These are phyloP conservation scores for Epistrophella euchroma DNA, from an alignment of 2,888 invertebrate genomes.

Conservation along the genomic window DNA sequence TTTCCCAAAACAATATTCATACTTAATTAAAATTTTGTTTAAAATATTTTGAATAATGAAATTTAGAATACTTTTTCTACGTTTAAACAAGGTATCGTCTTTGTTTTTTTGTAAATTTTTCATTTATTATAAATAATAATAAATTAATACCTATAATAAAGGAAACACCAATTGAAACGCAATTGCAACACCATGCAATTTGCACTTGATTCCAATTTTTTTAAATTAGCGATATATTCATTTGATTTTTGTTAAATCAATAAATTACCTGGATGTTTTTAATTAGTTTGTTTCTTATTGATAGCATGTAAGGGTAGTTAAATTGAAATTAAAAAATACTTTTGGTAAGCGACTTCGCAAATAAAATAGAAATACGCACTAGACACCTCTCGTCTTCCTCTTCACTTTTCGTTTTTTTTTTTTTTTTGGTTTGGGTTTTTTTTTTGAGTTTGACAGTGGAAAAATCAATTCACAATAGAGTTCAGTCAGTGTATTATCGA, in stretches of 20 bases:
- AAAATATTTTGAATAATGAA: background rate
- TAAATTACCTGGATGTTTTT: conserved; percentile 71
- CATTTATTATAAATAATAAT: too few relatives aligned
- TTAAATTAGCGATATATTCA: background rate
- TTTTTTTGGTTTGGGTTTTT: background rate
- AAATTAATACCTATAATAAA: too few relatives aligned
- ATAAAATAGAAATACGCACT: conserved; percentile 11
- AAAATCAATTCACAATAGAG: conserved; percentile 33
- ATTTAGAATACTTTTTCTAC: background rate
- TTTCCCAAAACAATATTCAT: conserved; percentile 10
- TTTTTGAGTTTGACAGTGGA: conserved; percentile 20
- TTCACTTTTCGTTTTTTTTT: too few relatives aligned
- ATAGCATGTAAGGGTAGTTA: conserved; percentile 64
- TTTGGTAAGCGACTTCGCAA: background rate
- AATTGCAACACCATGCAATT: conserved; percentile 26
- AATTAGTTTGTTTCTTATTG: conserved; percentile 68
- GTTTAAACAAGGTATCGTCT: background rate
- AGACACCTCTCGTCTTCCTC: too few relatives aligned
- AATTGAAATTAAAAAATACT: conserved; percentile 30
- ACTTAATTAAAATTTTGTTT: background rate
- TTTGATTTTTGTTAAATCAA: background rate
- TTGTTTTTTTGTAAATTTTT: background rate
- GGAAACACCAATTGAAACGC: conserved; percentile 1
- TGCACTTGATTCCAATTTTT: background rate
- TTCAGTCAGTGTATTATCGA: too few relatives aligned